Base-by-base conservation (phyloP, 2,888 invertebrate genomes). In the Drosophila borealis region DNA sequence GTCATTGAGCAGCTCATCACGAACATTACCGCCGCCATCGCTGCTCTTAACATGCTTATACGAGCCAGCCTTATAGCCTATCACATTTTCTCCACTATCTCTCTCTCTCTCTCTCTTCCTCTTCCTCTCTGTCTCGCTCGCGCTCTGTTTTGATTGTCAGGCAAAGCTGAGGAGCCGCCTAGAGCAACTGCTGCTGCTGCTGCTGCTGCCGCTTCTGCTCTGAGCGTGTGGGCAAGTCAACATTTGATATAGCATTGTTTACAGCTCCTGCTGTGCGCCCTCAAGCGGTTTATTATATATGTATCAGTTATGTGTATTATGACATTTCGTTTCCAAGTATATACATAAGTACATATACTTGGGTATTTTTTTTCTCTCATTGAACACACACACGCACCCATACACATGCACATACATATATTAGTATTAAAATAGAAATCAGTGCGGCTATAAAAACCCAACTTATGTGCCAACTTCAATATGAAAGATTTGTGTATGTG, bases 1-100 rank as follows among this genome's bases (percentile, higher is more conserved):
- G 85, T 83, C 77, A 88, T 88, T 88, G 86, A 83, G 83, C 88
- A 86, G 88, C 83, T 86, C 64, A 82, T 88, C 88, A 82, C 62
- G 67, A 73, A 49, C 88, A 81, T 76, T 78, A 78, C 63, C 69
- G 41, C 59, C 78, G 49, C 44, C 45, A 57, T 29, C 37, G 39
- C 36, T 14, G 56, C 66, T 51, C 68, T 39, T 34, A 29, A 29
- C 54, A 53, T 61, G 56, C 41, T 39, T 33, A 48, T 11, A 41
- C 37, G 46, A 46, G 34, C 57, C 51, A 63, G 56, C 48, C 36
- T 60, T 77, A 41, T 41, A 51, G 39, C 42, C 39, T 57, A 42
- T 44, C 44, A 44, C 42, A 42, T 54, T 29, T 19, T 34, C 51
- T 10, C 17, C 29, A 4, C n/a, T 25, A 19, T 34, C 17, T n/a